Percentiles rank a stretch among this genome's conserved stretches.
Evolutionary conservation across 2,797 vertebrate genomes (phyloP).

Genomic region (Sus cebifrons): DNA sequence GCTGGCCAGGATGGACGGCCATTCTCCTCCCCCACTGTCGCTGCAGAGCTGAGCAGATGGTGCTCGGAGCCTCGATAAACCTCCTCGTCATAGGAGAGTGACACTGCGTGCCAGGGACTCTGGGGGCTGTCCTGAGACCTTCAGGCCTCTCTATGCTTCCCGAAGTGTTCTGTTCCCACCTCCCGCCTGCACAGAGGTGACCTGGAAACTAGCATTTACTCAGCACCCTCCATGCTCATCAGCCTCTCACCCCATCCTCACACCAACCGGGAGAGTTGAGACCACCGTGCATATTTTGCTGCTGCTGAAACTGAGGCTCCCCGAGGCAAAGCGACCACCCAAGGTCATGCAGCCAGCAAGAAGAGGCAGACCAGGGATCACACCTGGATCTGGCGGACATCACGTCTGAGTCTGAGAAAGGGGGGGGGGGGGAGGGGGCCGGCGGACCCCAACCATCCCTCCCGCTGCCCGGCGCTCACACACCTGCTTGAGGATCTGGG

Average conservation of each 20-base stretch:
- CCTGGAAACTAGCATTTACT: background rate
- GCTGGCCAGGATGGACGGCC: background rate
- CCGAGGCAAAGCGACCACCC: background rate
- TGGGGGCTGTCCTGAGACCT: background rate
- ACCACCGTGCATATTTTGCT: background rate
- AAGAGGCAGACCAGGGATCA: background rate
- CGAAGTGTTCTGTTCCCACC: background rate
- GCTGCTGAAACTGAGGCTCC: background rate
- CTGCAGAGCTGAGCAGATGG: constrained; percentile 84
- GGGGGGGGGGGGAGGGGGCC: background rate
- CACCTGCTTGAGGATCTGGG: constrained; percentile 98
- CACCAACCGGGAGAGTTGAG: background rate
- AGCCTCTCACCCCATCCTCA: background rate
- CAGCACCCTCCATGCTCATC: background rate
- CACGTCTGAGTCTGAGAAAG: background rate
- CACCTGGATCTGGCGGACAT: background rate
- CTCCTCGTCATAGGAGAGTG: constrained; percentile 75
- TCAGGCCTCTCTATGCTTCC: background rate
- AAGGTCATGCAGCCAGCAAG: background rate
- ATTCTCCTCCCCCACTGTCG: background rate
- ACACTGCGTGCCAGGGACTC: constrained; percentile 69
- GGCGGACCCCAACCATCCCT: rapidly evolving
- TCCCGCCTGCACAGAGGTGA: background rate
- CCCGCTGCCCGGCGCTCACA: rapidly evolving
- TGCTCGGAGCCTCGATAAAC: constrained; percentile 77